Percentiles rank a stretch among this genome's conserved stretches.
phyloP scores from a whole-genome alignment of 2,797 vertebrate genomes.

The Echiichthys vipera region DNA sequence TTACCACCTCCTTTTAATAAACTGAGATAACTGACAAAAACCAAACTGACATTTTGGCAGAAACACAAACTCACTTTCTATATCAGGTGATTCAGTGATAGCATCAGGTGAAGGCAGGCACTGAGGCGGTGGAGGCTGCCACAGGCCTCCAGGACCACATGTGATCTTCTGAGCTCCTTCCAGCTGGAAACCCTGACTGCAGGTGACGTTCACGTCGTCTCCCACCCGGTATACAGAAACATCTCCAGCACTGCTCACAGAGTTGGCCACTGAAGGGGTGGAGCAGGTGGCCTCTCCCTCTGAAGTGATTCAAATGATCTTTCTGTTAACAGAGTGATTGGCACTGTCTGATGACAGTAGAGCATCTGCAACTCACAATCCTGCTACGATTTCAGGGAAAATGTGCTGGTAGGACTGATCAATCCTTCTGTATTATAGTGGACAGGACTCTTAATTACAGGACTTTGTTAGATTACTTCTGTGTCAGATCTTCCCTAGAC shows the following conservation, averaged over 20 bases:
- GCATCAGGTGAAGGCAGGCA: slow-evolving; percentile 37
- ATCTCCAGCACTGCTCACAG: neutral
- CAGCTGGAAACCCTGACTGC: slow-evolving; percentile 60
- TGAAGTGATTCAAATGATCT: slow-evolving; percentile 1
- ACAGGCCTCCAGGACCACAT: slow-evolving; percentile 58
- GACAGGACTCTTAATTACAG: too few relatives aligned
- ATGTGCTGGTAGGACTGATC: neutral
- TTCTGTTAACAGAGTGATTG: neutral
- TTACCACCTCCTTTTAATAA: neutral
- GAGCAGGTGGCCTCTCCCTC: slow-evolving; percentile 52
- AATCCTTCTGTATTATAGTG: too few relatives aligned
- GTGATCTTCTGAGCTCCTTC: slow-evolving; percentile 43
- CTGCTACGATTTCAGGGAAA: neutral
- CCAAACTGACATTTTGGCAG: neutral
- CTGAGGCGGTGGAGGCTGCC: slow-evolving; percentile 60
- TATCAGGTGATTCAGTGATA: neutral
- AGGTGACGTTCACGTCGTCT: slow-evolving; percentile 48
- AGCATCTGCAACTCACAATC: neutral
- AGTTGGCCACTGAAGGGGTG: slow-evolving; percentile 53
- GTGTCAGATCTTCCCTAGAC: too few relatives aligned
- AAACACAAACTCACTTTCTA: slow-evolving; percentile 9
- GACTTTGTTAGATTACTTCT: too few relatives aligned
- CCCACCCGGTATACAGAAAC: slow-evolving; percentile 26
- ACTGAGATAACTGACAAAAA: neutral
- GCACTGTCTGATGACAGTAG: neutral